Evolutionary conservation across 2,888 invertebrate genomes (phyloP), one percentile per base, ranked within the genome.

Genomic region (Euplagia quadripunctaria): DNA sequence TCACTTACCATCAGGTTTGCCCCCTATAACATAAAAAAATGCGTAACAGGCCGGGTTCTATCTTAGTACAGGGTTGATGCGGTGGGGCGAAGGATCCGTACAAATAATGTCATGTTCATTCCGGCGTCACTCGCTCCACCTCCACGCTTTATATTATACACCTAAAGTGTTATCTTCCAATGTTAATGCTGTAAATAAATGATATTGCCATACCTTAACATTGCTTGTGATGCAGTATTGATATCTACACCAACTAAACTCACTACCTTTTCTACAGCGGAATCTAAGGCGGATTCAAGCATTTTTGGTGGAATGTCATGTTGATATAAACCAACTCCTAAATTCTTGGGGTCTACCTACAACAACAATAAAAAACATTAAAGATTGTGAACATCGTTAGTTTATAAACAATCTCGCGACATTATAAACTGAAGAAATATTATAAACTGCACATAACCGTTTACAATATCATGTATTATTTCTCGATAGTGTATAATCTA

Each of bases 291-390:
- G 5, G 97, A 95, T 16, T 96, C 97, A 2, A 99, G 91, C 89
- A 97, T 97, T 85, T 97, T 98, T 80, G 98, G 97, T 12, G 98
- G 97, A 43, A 99, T 96, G 88, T 99, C 99, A 87, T 99, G 99
- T 92, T 99, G 98, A 90, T 99, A 99, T 97, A 99, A 98, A n/a
- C 99, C 99, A 7, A 99, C 98, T 0, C 99, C 99, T 78, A 99
- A 96, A 94, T 99, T 98, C 86, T 98, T 97, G 0, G 99, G 99
- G 78, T 99, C 99, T 16, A 99, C 97, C 96, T 96, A 61, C 8
- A 84, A 79, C 70, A 70, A 73, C 42, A 66, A 69, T 49, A 49
- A 68, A 20, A 61, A 68, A 42, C 6, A 46, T 46, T 46, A 3
- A 6, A 0, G 43, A 31, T 31, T 31, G 31, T 31, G 31, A 31